phyloP scores from a whole-genome alignment of 1,140 invertebrate species.

The Delia radicum region DNA sequence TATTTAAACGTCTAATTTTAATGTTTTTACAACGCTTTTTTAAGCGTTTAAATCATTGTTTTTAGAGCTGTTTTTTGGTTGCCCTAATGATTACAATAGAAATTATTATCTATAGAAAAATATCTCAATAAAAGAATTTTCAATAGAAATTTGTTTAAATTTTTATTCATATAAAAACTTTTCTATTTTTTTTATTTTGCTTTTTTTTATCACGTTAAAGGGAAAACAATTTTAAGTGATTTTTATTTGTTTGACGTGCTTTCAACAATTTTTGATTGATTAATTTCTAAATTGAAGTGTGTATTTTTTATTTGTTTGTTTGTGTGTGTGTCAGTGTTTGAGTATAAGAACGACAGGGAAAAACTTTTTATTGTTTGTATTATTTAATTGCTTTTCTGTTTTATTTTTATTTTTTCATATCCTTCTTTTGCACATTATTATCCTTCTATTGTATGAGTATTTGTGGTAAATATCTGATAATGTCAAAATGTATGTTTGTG shows the following conservation, averaged over 20 bases:
- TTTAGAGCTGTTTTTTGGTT: no score
- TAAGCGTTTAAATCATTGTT: no score
- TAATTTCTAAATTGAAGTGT: conserved; percentile 11
- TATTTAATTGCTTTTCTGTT: conserved; percentile 13
- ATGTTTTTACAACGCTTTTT: no score
- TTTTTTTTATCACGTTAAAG: not conserved
- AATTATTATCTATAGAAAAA: no score
- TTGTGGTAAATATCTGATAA: not conserved
- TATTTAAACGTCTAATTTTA: no score
- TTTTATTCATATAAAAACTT: no score
- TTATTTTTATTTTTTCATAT: not conserved
- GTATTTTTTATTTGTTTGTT: not conserved
- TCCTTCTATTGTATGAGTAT: not conserved
- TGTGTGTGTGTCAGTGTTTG: not conserved
- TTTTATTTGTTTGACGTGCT: not conserved
- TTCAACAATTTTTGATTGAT: conserved; percentile 18
- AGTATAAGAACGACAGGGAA: not conserved
- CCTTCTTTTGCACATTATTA: not conserved
- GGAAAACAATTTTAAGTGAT: not conserved
- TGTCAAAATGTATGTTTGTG: not conserved
- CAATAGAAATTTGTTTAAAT: no score
- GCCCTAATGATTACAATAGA: no score
- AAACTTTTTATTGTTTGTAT: conserved; percentile 12
- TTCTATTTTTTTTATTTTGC: not conserved
- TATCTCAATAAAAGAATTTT: no score